Conservation (phyloP, 2,888 invertebrate genomes). For the Apoda limacodes region DNA sequence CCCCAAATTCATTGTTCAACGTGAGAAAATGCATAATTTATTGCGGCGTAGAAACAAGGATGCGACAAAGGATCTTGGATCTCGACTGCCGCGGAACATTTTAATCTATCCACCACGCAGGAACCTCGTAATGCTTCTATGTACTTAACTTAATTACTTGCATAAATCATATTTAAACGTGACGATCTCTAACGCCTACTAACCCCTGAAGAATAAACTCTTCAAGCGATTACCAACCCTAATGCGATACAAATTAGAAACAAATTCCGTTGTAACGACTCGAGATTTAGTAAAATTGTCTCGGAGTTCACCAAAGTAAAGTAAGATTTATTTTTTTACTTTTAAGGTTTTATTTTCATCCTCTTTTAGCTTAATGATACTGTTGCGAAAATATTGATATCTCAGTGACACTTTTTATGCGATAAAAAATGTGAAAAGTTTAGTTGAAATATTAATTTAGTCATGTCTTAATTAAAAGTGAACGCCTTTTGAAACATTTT, state of each 20-base stretch:
- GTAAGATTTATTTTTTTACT: constrained; percentile 25
- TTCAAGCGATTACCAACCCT: constrained; percentile 30
- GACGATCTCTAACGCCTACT: constrained; percentile 42
- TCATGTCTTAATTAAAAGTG: too few species aligned
- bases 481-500: too few species aligned
- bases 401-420: too few species aligned
- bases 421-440: too few species aligned
- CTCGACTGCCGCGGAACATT: constrained; percentile 40
- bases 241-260: constrained; percentile 22
- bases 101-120: constrained; percentile 51
- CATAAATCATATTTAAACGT: constrained; percentile 69
- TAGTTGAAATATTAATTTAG: too few species aligned
- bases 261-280: constrained; percentile 21
- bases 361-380: too few species aligned
- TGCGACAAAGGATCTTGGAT: constrained; percentile 35
- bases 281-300: constrained; percentile 8
- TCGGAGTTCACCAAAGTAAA: constrained; percentile 21
- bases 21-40: constrained; percentile 34
- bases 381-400: too few species aligned
- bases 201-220: not conserved
- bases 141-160: constrained; percentile 68
- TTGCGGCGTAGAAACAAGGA: constrained; percentile 24
- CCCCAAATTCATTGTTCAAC: constrained; percentile 11
- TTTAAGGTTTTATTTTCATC: constrained; percentile 30
- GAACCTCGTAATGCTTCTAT: constrained; percentile 56